Conservation (phyloP, 2,888 invertebrate species). For the Microchrysa polita region DNA sequence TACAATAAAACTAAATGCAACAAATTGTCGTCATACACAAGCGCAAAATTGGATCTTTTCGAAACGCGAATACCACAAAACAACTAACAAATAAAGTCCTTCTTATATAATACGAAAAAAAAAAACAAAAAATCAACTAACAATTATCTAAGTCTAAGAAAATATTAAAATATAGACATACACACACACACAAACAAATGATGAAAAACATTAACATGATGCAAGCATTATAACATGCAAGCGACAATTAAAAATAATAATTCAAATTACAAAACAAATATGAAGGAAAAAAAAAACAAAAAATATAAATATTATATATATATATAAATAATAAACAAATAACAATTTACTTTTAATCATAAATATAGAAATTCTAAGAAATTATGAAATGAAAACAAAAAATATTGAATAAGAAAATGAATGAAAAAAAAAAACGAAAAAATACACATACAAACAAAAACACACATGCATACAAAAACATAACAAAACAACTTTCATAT, state of each 20-base stretch:
- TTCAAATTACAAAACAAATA: conserved; percentile 23
- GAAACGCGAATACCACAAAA: conserved; percentile 45
- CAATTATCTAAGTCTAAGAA: conserved; percentile 38
- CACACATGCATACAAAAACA: conserved; percentile 19
- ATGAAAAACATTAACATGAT: conserved; percentile 14
- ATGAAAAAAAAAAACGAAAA: conserved; percentile 14
- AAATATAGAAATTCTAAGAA: conserved; percentile 11
- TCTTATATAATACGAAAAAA: conserved; percentile 44
- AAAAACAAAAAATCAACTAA: conserved; percentile 43
- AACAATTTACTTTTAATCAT: conserved; percentile 41
- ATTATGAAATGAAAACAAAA: conserved; percentile 4
- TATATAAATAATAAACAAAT: conserved; percentile 22
- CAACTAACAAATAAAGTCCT: conserved; percentile 35
- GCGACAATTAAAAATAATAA: conserved; percentile 23
- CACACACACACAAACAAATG: conserved; percentile 29
- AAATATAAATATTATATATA: conserved; percentile 14
- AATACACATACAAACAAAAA: not conserved
- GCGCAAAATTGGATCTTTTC: conserved; percentile 31
- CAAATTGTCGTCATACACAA: conserved; percentile 50
- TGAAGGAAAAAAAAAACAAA: conserved; percentile 18
- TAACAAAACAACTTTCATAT: conserved; percentile 14
- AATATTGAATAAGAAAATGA: conserved; percentile 1
- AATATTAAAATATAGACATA: not conserved
- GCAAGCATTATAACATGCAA: conserved; percentile 28
- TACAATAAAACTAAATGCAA: conserved; percentile 37